Percentiles rank a stretch among this genome's conserved stretches.
phyloP scores from a whole-genome alignment of 2,888 invertebrate genomes.

The Shargacucullia verbasci region DNA sequence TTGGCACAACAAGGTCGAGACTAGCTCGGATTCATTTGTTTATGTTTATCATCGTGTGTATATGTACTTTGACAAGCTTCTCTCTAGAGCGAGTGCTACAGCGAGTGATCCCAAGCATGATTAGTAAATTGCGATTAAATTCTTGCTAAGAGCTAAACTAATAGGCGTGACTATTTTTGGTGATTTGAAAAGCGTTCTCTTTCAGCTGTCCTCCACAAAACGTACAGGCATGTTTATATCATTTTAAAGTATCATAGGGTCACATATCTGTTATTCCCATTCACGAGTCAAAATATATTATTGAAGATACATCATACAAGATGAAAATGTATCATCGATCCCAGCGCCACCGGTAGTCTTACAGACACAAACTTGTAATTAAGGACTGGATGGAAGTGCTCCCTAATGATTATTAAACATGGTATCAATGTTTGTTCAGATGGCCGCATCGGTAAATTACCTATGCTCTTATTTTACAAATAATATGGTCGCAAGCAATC shows the following conservation, averaged over 20 bases:
- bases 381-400: slow-evolving; percentile 11
- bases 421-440: slow-evolving; percentile 22
- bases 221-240: no score
- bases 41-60: neutral
- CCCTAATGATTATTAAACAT: slow-evolving; percentile 26
- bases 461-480: neutral
- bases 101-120: neutral
- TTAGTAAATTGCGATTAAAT: no score
- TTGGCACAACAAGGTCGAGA: slow-evolving; percentile 4
- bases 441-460: neutral
- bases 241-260: no score
- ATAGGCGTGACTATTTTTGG: no score
- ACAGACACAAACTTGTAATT: slow-evolving; percentile 13
- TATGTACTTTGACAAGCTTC: neutral
- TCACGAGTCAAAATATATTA: no score
- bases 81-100: neutral
- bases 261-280: no score
- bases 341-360: slow-evolving; percentile 2
- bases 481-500: neutral
- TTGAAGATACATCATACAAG: no score
- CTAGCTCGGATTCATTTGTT: neutral
- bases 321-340: no score
- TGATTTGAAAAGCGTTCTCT: no score
- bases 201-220: no score
- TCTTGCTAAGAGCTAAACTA: no score